A percentile compares a stretch with the other conserved stretches of the same genome.
phyloP scores from a whole-genome alignment of 2,797 vertebrate species.

The Chrosomus eos region DNA sequence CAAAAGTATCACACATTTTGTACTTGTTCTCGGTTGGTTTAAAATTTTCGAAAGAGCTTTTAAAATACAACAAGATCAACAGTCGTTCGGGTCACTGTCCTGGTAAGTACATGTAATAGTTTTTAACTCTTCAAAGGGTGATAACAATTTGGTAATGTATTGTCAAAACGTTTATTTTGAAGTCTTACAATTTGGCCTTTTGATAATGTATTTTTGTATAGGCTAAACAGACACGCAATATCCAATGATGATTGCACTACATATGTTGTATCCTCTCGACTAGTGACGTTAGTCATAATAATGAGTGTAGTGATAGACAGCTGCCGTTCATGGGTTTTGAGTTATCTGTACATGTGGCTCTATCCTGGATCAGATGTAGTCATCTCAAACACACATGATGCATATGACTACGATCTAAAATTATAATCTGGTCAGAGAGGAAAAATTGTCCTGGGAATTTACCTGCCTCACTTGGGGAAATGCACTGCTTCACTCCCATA shows the following conservation, averaged over 20 bases:
- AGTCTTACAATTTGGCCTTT: background rate
- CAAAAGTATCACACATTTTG: background rate
- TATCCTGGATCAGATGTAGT: background rate
- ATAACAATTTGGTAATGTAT: background rate
- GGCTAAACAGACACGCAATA: background rate
- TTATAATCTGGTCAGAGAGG: background rate
- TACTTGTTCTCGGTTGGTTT: background rate
- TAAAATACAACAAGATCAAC: background rate
- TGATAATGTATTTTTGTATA: background rate
- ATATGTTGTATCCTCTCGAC: background rate
- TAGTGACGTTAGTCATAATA: background rate
- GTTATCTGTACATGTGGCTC: background rate
- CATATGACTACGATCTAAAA: background rate
- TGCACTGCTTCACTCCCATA: constrained; percentile 1
- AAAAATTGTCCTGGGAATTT: background rate
- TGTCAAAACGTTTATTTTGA: background rate
- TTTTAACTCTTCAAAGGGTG: background rate
- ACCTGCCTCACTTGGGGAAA: background rate
- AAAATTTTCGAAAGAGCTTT: background rate
- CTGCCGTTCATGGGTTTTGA: background rate
- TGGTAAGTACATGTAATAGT: constrained; percentile 15
- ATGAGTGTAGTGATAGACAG: background rate
- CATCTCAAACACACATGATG: background rate
- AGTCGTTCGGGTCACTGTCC: background rate
- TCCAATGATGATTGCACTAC: background rate